Evolutionary conservation across 2,113 vertebrate genomes (phyloP), one percentile per base, ranked within the genome.

Genomic region (Pongo abelii): DNA sequence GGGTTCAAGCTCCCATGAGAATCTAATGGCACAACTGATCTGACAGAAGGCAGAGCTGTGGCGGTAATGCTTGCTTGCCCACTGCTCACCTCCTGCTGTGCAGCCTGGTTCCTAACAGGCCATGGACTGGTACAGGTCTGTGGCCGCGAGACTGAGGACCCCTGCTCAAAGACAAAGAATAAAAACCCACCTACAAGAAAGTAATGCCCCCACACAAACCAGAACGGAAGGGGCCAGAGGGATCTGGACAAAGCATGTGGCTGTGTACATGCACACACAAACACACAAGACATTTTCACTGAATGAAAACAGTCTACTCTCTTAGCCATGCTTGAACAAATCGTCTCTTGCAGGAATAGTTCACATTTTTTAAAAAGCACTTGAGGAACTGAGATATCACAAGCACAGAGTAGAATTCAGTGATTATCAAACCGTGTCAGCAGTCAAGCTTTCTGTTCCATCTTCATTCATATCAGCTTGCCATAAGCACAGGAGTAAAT

Each of bases 221-320:
- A 27, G 55, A 90, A 18, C 14, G 48, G 14, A 87, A 61, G 25
- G 84, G 25, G 6, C 11, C 32, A n/a, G 7, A 61, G n/a, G 38
- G 16, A 74, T 20, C 3, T 13, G 38, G 8, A 50, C 12, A 27
- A 50, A 40, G 5, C 23, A n/a, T 0, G 0, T 1, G 30, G 8
- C 5, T 7, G 8, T 40, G 7, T 12, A 11, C 5, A 0, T 14
- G 16, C 25, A 40, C 10, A 32, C 27, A 23, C 61, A 14, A 18
- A 27, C 11, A 23, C 14, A 23, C 61, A 10, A 13, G 18, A 59
- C 32, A 43, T 52, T 74, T 57, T 75, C 35, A 8, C 46, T n/a
- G 20, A 57, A 27, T n/a, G 17, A 50, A 46, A 50, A 7, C 2
- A 6, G 43, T 64, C 85, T 11, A 3, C 50, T 69, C 64, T 67